These are phyloP conservation scores for Oreochromis aureus DNA, from an alignment of 2,113 vertebrate genomes.

Conservation along the genomic window DNA sequence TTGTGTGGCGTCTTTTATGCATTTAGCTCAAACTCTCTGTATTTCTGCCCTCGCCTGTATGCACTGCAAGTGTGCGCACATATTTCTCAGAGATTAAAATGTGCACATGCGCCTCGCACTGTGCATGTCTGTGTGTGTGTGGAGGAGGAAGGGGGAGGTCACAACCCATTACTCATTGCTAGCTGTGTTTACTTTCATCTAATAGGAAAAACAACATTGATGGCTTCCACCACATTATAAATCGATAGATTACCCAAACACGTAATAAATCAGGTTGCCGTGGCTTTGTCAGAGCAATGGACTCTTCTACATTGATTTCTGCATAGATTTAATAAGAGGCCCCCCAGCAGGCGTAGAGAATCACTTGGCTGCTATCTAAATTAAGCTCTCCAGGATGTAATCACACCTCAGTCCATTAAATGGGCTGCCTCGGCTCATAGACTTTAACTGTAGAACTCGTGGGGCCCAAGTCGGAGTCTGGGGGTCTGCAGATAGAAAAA, in stretches of 20 bases:
- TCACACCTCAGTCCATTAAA: conserved; percentile 49
- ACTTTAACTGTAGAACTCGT: not conserved
- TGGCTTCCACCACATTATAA: conserved; percentile 50
- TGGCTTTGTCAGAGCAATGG: conserved; percentile 8
- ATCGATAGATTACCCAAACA: conserved; percentile 60
- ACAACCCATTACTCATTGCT: conserved; percentile 42
- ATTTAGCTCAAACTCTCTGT: not conserved
- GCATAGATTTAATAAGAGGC: conserved; percentile 54
- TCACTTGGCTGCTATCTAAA: conserved; percentile 45
- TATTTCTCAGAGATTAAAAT: not conserved
- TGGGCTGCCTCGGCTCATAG: not conserved
- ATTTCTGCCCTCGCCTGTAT: not conserved
- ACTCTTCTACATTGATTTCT: conserved; percentile 50
- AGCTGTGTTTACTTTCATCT: conserved; percentile 54
- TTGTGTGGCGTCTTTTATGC: not conserved
- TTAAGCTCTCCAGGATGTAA: conserved; percentile 46
- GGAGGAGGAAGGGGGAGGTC: conserved; percentile 3
- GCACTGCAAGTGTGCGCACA: not conserved
- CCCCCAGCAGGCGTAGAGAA: conserved; percentile 23
- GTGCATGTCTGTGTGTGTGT: not conserved
- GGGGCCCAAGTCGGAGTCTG: not conserved
- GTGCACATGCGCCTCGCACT: not conserved
- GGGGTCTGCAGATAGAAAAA: not conserved
- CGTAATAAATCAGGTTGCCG: conserved; percentile 44
- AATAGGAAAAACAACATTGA: conserved; percentile 58